Percentiles rank a stretch among this genome's conserved stretches.
These are phyloP conservation scores for Spermophilus dauricus DNA, from an alignment of 2,113 vertebrate species.

Conservation along the genomic window DNA sequence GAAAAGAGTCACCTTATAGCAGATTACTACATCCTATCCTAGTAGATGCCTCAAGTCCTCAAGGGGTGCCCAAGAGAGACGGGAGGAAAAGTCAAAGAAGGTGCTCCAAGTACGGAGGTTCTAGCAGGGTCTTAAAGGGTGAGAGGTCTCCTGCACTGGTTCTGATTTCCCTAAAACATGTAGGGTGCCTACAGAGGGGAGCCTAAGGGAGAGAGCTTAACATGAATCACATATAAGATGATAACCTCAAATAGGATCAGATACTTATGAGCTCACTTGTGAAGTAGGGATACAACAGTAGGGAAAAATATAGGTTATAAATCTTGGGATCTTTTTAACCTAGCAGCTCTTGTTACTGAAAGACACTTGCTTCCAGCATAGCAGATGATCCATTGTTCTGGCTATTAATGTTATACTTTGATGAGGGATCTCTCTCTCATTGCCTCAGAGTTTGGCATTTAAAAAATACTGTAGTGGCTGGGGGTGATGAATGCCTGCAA, in stretches of 20 bases:
- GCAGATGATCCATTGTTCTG: neutral
- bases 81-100: neutral
- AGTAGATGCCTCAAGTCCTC: rapidly evolving
- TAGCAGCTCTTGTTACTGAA: neutral
- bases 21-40: rapidly evolving
- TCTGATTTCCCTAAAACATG: neutral
- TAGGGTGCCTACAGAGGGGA: neutral
- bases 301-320: neutral
- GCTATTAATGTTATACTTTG: neutral
- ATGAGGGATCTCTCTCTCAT: neutral
- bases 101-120: neutral
- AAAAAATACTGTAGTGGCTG: neutral
- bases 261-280: neutral
- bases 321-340: neutral
- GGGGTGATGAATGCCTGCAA: no score
- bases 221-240: neutral
- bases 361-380: neutral
- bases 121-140: neutral
- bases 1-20: neutral
- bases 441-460: neutral
- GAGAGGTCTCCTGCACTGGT: neutral
- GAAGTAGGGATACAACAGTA: neutral
- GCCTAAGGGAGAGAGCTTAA: neutral
- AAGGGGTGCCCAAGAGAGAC: neutral
- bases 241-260: neutral